Conservation (phyloP, 1,140 invertebrate genomes). For the Metopolophium dirhodum region DNA sequence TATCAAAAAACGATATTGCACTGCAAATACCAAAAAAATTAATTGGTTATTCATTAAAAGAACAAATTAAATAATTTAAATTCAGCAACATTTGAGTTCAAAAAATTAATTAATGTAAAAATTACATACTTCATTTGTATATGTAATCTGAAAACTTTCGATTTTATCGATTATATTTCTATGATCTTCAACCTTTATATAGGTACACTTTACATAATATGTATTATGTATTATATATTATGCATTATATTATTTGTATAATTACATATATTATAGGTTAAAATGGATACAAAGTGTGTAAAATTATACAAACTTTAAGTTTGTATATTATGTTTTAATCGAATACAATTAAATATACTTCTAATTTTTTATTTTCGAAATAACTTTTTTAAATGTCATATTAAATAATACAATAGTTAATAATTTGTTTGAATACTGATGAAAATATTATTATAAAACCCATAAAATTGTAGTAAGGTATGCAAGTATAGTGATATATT, state of each 20-base stretch:
- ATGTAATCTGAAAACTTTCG: background rate
- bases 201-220: background rate
- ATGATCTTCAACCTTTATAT: background rate
- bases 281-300: background rate
- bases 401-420: background rate
- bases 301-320: background rate
- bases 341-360: background rate
- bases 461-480: background rate
- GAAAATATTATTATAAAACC: background rate
- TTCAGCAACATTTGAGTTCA: background rate
- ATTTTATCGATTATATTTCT: background rate
- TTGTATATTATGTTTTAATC: background rate
- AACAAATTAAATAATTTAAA: background rate
- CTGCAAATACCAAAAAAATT: background rate
- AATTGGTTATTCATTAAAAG: background rate
- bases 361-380: background rate
- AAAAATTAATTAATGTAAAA: background rate
- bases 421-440: background rate
- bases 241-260: too few relatives aligned
- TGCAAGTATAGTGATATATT: background rate
- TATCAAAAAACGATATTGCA: too few relatives aligned
- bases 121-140: background rate
- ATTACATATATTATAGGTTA: background rate
- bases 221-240: too few relatives aligned
- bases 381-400: background rate